Evolutionary conservation across 2,888 invertebrate species (phyloP).

Genomic region (Incurvaria masculella): DNA sequence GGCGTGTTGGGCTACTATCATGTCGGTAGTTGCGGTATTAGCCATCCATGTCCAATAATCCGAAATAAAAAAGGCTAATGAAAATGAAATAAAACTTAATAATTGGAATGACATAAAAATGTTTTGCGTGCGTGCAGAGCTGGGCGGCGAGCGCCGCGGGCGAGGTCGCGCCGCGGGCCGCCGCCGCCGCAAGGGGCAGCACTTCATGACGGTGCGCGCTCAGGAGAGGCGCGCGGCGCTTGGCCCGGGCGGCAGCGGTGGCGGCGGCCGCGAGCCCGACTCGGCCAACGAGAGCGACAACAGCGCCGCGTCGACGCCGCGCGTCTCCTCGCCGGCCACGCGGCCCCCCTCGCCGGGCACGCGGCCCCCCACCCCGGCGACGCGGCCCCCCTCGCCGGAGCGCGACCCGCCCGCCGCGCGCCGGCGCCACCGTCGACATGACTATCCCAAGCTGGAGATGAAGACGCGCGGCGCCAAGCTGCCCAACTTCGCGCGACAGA

Average conservation of each 20-base stretch:
- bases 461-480: conserved; percentile 61
- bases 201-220: conserved; percentile 20
- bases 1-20: too few relatives aligned
- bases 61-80: too few relatives aligned
- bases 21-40: too few relatives aligned
- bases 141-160: conserved; percentile 40
- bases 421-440: conserved; percentile 27
- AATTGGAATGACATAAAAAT: too few relatives aligned
- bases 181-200: conserved; percentile 25
- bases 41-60: too few relatives aligned
- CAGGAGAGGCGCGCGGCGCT: conserved; percentile 40
- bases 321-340: conserved; percentile 39
- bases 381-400: too few relatives aligned
- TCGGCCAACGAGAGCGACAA: conserved; percentile 40
- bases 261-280: conserved; percentile 38
- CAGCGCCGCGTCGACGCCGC: conserved; percentile 40
- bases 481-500: conserved; percentile 57
- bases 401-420: too few relatives aligned
- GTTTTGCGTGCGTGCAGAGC: conserved; percentile 27
- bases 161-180: conserved; percentile 37
- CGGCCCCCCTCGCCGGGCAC: conserved; percentile 41
- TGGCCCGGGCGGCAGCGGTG: conserved; percentile 44
- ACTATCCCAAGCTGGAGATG: conserved; percentile 43
- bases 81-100: too few relatives aligned
- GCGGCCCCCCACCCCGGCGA: too few relatives aligned